Percentiles rank a stretch among this genome's conserved stretches.
Evolutionary conservation across 2,797 vertebrate species (phyloP).

Genomic region (Oryzias dopingdopingensis): DNA sequence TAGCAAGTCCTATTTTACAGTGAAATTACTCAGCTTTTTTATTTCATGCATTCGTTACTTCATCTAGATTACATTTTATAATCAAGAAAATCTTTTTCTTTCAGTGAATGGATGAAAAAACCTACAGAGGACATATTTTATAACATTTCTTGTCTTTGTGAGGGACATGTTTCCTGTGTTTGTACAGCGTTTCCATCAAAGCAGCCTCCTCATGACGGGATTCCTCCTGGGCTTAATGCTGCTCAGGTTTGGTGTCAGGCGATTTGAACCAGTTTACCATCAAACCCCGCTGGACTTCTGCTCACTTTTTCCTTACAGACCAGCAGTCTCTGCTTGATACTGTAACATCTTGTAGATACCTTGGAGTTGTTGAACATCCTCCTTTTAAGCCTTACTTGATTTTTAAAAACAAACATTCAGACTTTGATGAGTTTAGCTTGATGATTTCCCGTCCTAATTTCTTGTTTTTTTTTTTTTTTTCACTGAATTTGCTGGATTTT

Average conservation of each 20-base stretch:
- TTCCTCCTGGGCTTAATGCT: conserved; percentile 1
- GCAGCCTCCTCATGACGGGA: not conserved
- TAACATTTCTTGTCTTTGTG: too few species aligned
- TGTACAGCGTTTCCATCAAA: not conserved
- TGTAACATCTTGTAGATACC: not conserved
- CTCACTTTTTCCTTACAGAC: conserved; percentile 4
- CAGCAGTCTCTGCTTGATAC: not conserved
- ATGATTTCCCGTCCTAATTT: too few species aligned
- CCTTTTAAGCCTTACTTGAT: too few species aligned
- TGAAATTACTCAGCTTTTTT: not conserved
- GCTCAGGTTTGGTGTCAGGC: not conserved
- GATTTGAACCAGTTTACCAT: not conserved
- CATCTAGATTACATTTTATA: not conserved
- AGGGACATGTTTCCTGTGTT: not conserved
- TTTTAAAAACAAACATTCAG: too few species aligned
- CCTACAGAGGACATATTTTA: too few species aligned
- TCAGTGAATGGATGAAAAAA: too few species aligned
- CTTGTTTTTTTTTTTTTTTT: too few species aligned
- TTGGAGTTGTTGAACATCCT: too few species aligned
- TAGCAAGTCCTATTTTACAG: not conserved
- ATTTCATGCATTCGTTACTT: not conserved
- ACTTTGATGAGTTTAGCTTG: too few species aligned
- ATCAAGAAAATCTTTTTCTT: not conserved
- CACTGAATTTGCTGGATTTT: too few species aligned
- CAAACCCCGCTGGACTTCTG: not conserved